A percentile compares a stretch with the other conserved stretches of the same genome.
Evolutionary conservation across 1,140 invertebrate species (phyloP).

Genomic region (Lanistes nyassanus): DNA sequence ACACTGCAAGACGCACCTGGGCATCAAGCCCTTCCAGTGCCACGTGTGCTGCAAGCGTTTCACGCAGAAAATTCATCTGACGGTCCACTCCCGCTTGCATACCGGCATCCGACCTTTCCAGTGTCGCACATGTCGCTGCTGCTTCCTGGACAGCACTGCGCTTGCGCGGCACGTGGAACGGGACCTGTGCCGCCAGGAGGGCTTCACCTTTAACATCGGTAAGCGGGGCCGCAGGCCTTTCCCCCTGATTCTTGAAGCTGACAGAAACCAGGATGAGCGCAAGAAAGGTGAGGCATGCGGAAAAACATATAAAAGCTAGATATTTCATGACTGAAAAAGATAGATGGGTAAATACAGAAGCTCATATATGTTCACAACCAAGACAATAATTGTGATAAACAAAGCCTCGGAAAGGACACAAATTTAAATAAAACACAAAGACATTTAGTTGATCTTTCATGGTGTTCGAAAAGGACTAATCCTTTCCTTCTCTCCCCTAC

Average conservation of each 20-base stretch:
- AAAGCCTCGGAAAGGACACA: no score
- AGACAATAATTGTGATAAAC: no score
- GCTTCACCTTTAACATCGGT: slow-evolving; percentile 6
- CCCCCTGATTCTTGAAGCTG: not conserved
- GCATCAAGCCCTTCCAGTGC: slow-evolving; percentile 29
- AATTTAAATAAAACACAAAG: no score
- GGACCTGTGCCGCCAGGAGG: slow-evolving; percentile 28
- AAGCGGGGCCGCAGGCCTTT: slow-evolving; percentile 16
- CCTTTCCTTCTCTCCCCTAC: no score
- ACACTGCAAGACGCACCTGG: slow-evolving; percentile 28
- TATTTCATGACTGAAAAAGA: no score
- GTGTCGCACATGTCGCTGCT: slow-evolving; percentile 22
- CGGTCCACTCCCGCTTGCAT: slow-evolving; percentile 33
- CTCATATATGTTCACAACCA: no score
- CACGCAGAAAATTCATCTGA: slow-evolving; percentile 36
- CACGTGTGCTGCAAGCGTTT: slow-evolving; percentile 20
- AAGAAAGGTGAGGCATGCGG: no score
- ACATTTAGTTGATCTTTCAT: no score
- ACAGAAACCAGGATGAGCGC: not conserved
- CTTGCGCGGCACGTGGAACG: slow-evolving; percentile 33
- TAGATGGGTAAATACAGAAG: no score
- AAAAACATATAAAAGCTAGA: no score
- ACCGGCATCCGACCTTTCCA: slow-evolving; percentile 33
- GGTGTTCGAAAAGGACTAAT: no score
- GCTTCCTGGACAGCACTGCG: slow-evolving; percentile 37